Evolutionary conservation across 2,888 invertebrate genomes (phyloP).

Genomic region (Ceratothoa steindachneri): DNA sequence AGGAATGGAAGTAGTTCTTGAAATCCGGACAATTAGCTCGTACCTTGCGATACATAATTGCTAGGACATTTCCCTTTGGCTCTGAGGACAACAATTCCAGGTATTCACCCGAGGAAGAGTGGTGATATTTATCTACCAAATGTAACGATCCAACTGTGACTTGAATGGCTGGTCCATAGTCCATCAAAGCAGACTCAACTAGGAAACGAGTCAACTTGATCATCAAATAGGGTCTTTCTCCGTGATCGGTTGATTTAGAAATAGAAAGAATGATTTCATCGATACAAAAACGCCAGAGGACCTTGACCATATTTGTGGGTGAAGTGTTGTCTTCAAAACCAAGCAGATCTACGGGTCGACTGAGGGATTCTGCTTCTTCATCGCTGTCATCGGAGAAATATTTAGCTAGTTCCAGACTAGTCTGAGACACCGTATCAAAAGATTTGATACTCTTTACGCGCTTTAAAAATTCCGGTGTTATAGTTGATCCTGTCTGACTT

Average conservation of each 20-base stretch:
- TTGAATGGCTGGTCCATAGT: constrained; percentile 73
- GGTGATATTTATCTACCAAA: constrained; percentile 72
- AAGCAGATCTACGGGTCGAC: constrained; percentile 69
- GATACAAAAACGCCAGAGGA: constrained; percentile 66
- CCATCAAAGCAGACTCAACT: constrained; percentile 70
- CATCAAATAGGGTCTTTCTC: constrained; percentile 70
- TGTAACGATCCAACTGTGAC: constrained; percentile 63
- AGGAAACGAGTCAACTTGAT: constrained; percentile 65
- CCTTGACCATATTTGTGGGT: constrained; percentile 68
- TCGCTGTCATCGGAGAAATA: constrained; percentile 65
- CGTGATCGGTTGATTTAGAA: constrained; percentile 62
- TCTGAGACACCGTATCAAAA: constrained; percentile 44
- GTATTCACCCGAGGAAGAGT: constrained; percentile 69
- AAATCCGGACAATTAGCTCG: constrained; percentile 77
- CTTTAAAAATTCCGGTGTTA: background rate
- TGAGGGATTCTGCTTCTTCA: constrained; percentile 69
- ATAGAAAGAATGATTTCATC: constrained; percentile 68
- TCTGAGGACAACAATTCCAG: constrained; percentile 67
- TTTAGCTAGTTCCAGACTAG: constrained; percentile 49
- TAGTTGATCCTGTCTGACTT: background rate
- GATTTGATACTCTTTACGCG: constrained; percentile 35
- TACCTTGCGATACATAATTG: constrained; percentile 72
- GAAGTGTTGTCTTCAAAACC: constrained; percentile 80
- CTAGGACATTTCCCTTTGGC: constrained; percentile 59
- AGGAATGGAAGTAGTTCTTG: constrained; percentile 71